Base-by-base conservation (phyloP, 2,888 invertebrate genomes). In the Rhagophthalmus giganteus region DNA sequence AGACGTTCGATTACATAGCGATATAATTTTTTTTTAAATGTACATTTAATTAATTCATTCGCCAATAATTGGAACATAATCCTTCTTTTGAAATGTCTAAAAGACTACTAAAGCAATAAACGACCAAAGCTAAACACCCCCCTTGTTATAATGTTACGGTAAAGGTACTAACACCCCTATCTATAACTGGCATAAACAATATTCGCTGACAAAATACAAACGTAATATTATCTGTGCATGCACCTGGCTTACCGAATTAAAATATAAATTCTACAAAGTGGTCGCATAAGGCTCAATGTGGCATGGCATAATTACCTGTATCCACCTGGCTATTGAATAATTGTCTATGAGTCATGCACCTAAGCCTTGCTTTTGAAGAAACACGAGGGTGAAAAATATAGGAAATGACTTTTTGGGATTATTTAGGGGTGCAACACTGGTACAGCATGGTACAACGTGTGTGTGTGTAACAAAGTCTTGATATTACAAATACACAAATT, bases 291-390 rank as follows among this genome's bases (percentile, higher is more conserved):
- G 57, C 33, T 38, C 41, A 51, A 40, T 55, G 46, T 52, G 20
- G 45, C 41, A 15, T 44, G 26, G 27, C 25, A 51, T 60, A 58
- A 58, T 62, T 66, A 64, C 62, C 62, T 62, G 59, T 55, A 64
- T 67, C 63, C 70, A 71, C 71, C 70, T 69, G 68, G 68, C 59
- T 55, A 57, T 58, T 64, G 59, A 66, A 67, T 70, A 69, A 70
- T 69, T 66, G 62, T 59, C 47, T 49, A 54, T 61, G 65, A 63
- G 50, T 62, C 62, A 65, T 59, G 46, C 64, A 62, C 61, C 54
- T 63, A 64, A 66, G 57, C 57, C 50, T 55, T 57, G 49, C 54
- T 61, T 28, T n/a, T n/a, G n/a, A 26, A 45, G n/a, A 52, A 40
- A 58, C 49, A 54, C 51, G 60, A 58, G 59, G 59, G 57, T 59